Conservation (phyloP, 2,797 vertebrate genomes). For the Leptatherina wallacei region DNA sequence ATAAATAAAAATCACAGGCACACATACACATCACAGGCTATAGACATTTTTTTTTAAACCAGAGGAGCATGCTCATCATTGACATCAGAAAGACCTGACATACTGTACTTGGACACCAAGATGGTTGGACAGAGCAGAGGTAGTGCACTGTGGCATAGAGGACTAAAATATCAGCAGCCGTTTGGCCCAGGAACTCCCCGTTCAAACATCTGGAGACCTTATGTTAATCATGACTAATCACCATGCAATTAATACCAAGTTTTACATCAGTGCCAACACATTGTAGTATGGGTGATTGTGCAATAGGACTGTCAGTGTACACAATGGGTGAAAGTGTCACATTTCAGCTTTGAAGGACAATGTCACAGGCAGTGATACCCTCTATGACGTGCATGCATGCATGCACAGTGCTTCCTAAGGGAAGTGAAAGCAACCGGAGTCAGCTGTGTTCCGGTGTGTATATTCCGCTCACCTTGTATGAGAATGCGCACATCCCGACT, state of each 20-base stretch:
- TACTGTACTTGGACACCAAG: constrained; percentile 49
- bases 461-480: constrained; percentile 89
- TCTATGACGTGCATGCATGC: constrained; percentile 55
- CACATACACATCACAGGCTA: constrained; percentile 54
- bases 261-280: constrained; percentile 42
- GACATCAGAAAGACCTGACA: constrained; percentile 46
- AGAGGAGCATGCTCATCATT: constrained; percentile 62
- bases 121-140: constrained; percentile 47
- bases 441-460: constrained; percentile 56
- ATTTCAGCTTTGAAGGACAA: constrained; percentile 77
- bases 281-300: constrained; percentile 18
- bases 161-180: constrained; percentile 61
- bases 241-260: constrained; percentile 53
- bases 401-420: constrained; percentile 56
- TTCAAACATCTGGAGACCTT: constrained; percentile 69
- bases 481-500: constrained; percentile 92
- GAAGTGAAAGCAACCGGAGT: constrained; percentile 50
- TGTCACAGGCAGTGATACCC: constrained; percentile 62
- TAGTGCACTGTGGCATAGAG: constrained; percentile 42
- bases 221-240: constrained; percentile 64
- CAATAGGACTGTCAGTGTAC: constrained; percentile 45
- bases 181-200: constrained; percentile 44
- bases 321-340: constrained; percentile 57
- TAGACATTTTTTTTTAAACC: constrained; percentile 45
- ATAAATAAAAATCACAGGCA: constrained; percentile 28